Base-by-base conservation (phyloP, 2,113 vertebrate genomes). In the Leucosticte australis region DNA sequence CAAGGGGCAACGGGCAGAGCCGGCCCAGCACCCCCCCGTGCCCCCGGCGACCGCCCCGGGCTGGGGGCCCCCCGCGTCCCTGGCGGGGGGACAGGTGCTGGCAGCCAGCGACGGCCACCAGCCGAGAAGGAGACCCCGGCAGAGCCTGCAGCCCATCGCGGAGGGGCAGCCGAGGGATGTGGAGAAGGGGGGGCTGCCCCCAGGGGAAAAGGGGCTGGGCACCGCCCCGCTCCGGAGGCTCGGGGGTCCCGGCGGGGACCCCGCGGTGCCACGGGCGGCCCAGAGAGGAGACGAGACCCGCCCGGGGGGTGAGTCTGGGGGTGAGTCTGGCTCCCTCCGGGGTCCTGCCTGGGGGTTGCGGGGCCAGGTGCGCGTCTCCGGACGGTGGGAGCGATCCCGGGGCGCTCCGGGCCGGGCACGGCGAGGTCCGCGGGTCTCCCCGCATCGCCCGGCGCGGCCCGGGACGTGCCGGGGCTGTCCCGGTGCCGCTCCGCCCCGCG, bases 91-190 rank as follows among this genome's bases (percentile, higher is more conserved):
- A 7, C 89, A 57, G 94, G 23, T 88, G 97, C 92, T 97, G 97
- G 96, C 97, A 83, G 95, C 97, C 47, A 7, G 97, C 6, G 97
- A 98, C 5, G 97, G 98, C 62, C 98, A 98, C 60, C 98, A 98
- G 12, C 94, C 97, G 95, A 98, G 98, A 87, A 98, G 98, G 97
- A 98, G 98, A 63, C 97, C 98, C 60, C 92, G 84, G 0, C 95
- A 86, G 0, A 94, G 83, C 7, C 96, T 99, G 91, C 98, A 98
- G 95, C 98, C 98, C 69, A 98, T 98, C 3, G 97, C 97, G 1
- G 97, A 98, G 84, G 97, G 98, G 20, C 96, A 63, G 67, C 96
- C 83, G 1, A 97, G 97, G 60, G 97, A 97, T 5, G 95, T 97
- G 2, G 97, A 98, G 94, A 95, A 91, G 37, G 96, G 33, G 74